Conservation (phyloP, 2,888 invertebrate genomes). For the Leucozona laternaria region DNA sequence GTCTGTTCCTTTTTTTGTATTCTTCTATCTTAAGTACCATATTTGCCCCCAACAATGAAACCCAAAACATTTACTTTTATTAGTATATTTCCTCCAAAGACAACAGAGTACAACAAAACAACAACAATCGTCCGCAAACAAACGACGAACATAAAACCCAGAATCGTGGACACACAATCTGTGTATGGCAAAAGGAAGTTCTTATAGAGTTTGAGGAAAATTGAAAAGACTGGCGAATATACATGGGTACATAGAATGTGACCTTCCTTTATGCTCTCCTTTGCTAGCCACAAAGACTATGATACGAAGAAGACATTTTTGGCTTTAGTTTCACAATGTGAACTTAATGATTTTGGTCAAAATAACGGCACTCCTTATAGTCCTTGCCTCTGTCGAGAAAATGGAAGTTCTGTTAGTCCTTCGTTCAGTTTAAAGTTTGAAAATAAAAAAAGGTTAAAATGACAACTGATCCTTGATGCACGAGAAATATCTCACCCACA, state of each 20-base stretch:
- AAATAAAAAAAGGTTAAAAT: not conserved
- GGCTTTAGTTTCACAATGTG: constrained; percentile 46
- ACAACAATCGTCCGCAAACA: constrained; percentile 60
- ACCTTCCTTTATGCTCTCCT: constrained; percentile 36
- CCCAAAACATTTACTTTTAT: constrained; percentile 68
- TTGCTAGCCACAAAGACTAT: constrained; percentile 7
- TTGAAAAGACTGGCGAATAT: constrained; percentile 44
- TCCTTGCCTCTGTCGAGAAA: not conserved
- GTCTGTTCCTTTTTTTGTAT: constrained; percentile 25
- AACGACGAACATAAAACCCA: constrained; percentile 57
- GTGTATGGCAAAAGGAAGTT: constrained; percentile 40
- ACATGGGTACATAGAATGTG: constrained; percentile 30
- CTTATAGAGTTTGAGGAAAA: constrained; percentile 36
- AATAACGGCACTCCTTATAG: constrained; percentile 17
- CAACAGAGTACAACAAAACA: constrained; percentile 51
- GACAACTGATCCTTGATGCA: too few species aligned
- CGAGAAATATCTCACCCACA: too few species aligned
- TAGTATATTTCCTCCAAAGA: constrained; percentile 71
- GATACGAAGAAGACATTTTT: constrained; percentile 45
- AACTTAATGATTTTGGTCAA: constrained; percentile 28
- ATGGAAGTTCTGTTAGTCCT: too few species aligned
- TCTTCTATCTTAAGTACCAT: constrained; percentile 22
- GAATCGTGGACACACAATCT: constrained; percentile 64
- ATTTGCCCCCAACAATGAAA: constrained; percentile 56
- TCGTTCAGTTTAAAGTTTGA: not conserved